Conservation (phyloP, 2,113 vertebrate genomes). For the Natator depressus region DNA sequence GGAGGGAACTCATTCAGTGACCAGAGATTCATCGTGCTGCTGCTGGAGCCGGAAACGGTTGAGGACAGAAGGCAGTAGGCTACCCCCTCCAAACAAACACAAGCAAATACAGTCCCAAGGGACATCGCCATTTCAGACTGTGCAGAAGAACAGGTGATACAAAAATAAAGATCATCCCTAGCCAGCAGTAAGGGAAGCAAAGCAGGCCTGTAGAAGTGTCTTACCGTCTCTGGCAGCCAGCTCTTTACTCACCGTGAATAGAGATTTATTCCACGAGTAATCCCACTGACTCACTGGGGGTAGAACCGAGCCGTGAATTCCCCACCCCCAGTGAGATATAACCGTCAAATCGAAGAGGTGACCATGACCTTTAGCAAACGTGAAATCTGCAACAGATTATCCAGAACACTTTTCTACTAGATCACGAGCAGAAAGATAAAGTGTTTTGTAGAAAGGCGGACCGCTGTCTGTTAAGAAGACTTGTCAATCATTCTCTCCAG, state of each 20-base stretch:
- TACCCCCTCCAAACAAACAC: slow-evolving; percentile 13
- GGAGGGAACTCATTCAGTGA: slow-evolving; percentile 8
- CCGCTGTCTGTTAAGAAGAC: neutral
- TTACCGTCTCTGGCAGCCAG: neutral
- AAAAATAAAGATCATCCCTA: neutral
- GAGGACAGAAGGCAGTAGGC: slow-evolving; percentile 31
- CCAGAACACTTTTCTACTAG: neutral
- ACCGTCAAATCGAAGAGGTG: neutral
- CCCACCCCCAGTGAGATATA: neutral
- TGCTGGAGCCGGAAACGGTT: neutral
- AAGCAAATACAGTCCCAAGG: slow-evolving; percentile 21
- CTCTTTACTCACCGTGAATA: neutral
- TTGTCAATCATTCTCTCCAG: neutral
- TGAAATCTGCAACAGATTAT: neutral
- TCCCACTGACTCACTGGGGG: neutral
- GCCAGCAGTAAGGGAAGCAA: neutral
- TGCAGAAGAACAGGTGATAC: neutral
- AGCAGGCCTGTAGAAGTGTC: neutral
- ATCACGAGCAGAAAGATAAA: neutral
- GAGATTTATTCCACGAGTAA: neutral
- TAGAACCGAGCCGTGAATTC: neutral
- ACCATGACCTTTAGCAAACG: neutral
- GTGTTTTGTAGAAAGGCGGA: neutral
- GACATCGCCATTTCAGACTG: neutral
- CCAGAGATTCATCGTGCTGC: slow-evolving; percentile 9